Conservation (phyloP, 2,888 invertebrate genomes). For the Deilephila elpenor region DNA sequence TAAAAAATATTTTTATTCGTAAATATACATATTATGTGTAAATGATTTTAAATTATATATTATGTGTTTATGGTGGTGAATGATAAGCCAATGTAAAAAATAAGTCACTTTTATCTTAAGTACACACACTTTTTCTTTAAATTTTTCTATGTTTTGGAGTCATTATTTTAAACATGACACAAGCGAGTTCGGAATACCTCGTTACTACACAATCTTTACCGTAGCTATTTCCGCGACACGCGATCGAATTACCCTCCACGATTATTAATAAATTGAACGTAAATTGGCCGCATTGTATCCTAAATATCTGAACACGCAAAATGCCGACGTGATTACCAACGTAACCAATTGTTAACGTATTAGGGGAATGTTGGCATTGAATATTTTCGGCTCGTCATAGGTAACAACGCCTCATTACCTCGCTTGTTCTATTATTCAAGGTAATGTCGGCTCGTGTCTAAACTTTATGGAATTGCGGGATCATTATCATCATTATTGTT, state of each 20-base stretch:
- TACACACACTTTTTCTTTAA: too few species aligned
- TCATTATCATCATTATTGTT: too few species aligned
- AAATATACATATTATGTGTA: too few species aligned
- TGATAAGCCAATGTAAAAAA: too few species aligned
- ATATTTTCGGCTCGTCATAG: neutral
- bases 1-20: too few species aligned
- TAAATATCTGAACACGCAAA: neutral
- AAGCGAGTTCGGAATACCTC: neutral
- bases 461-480: too few species aligned
- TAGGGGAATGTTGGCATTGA: conserved; percentile 10
- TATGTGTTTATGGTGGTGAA: too few species aligned
- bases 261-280: conserved; percentile 3
- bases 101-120: too few species aligned
- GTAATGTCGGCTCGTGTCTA: too few species aligned
- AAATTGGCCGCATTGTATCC: conserved; percentile 17
- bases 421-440: neutral
- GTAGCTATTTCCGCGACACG: neutral
- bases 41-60: too few species aligned
- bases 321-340: conserved; percentile 3
- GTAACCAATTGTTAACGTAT: conserved; percentile 7
- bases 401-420: neutral
- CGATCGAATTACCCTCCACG: neutral
- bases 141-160: too few species aligned
- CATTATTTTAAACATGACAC: neutral
- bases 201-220: neutral